Evolutionary conservation across 2,888 invertebrate species (phyloP), one percentile per base, ranked within the genome.

Genomic region (Cataglyphis albicans): DNA sequence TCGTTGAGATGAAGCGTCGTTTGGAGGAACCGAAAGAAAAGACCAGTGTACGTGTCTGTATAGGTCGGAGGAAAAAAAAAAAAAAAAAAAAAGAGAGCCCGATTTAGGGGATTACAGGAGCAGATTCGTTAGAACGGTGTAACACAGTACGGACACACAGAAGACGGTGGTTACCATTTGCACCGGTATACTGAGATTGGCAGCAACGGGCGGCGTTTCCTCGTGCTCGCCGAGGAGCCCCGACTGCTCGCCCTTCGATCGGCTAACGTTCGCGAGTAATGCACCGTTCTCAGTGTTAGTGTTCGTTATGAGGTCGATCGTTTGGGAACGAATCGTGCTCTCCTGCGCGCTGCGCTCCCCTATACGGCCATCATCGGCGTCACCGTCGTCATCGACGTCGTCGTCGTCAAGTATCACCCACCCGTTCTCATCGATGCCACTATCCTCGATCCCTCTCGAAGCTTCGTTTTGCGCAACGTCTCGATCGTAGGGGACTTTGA

Each of bases 91-190:
- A 80, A 86, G 81, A 81, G 84, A 88, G 86, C 44, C 81, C 73
- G 67, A 64, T 67, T 52, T 52, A 7, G n/a, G n/a, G 82, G 85
- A 82, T 94, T 92, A 94, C 87, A 93, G 90, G 90, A 94, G 93
- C 85, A 94, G 91, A 93, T 94, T 94, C 90, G 92, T 94, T 92
- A 94, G 92, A 91, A 94, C 92, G 93, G 94, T 94, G 91, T 94
- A 94, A 94, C 93, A 94, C 91, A 94, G 92, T 91, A 94, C 93
- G 91, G 94, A 94, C 91, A 94, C 93, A 94, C 94, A 94, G 92
- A 94, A 92, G 90, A 94, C 93, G 92, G 94, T 94, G 91, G 94
- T 94, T 94, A 94, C 94, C 94, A 94, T 94, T 93, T 94, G 91
- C 93, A 94, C 92, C 87, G 94, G 94, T 92, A 93, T 90, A 93